A percentile compares a stretch with the other conserved stretches of the same genome.
Evolutionary conservation across 2,888 invertebrate genomes (phyloP).

Genomic region (Agrotis exclamationis): DNA sequence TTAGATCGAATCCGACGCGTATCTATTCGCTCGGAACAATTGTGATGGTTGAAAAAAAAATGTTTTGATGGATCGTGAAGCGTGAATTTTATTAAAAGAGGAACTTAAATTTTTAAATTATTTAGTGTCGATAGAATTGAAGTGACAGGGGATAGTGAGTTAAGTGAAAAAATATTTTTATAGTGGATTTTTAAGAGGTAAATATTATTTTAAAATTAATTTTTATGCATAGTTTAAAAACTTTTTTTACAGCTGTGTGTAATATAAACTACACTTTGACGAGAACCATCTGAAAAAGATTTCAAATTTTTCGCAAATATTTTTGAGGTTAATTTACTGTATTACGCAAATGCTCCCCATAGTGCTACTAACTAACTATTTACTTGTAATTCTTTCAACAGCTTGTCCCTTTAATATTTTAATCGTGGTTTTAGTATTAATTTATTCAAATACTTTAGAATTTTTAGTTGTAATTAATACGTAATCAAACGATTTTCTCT

Average conservation of each 20-base stretch:
- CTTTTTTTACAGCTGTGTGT: neutral
- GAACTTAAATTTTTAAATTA: constrained; percentile 39
- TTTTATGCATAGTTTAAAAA: neutral
- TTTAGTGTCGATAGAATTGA: constrained; percentile 47
- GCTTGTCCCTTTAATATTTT: neutral
- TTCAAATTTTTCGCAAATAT: neutral
- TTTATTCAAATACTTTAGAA: too few species aligned
- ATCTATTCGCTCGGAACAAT: constrained; percentile 45
- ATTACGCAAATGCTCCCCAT: too few species aligned
- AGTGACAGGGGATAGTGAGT: constrained; percentile 61
- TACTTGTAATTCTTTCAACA: too few species aligned
- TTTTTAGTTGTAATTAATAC: rapidly evolving
- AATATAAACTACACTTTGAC: neutral
- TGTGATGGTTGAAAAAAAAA: constrained; percentile 51
- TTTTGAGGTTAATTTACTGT: neutral
- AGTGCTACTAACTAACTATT: too few species aligned
- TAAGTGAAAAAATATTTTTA: constrained; percentile 45
- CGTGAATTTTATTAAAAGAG: constrained; percentile 40
- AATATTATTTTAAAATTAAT: constrained; percentile 43
- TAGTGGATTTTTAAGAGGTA: constrained; percentile 63
- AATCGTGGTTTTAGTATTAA: neutral
- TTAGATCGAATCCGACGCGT: constrained; percentile 49
- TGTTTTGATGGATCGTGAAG: constrained; percentile 42
- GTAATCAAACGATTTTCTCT: neutral
- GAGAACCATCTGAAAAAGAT: neutral